A percentile compares a stretch with the other conserved stretches of the same genome.
phyloP scores from a whole-genome alignment of 2,797 vertebrate genomes.

The Sciaenops ocellatus region DNA sequence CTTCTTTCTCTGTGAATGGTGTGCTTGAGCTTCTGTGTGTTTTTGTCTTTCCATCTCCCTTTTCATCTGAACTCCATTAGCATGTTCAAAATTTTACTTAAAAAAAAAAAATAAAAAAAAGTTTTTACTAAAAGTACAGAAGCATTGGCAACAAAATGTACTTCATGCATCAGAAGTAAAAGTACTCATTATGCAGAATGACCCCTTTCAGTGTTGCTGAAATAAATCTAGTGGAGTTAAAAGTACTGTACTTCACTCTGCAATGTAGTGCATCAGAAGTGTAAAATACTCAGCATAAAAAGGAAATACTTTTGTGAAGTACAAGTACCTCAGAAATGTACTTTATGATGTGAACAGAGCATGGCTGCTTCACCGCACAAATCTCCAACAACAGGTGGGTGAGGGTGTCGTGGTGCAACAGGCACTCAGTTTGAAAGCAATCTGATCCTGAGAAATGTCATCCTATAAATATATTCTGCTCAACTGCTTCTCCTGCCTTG shows the following conservation, averaged over 20 bases:
- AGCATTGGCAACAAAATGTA: too few relatives aligned
- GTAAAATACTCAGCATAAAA: not conserved
- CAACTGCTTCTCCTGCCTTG: conserved; percentile 61
- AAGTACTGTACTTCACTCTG: not conserved
- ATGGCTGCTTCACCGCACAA: conserved; percentile 49
- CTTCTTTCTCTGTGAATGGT: not conserved
- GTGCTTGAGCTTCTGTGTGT: not conserved
- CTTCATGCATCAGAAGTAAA: too few relatives aligned
- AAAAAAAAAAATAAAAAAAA: too few relatives aligned
- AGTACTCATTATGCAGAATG: too few relatives aligned
- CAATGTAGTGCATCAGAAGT: not conserved
- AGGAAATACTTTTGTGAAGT: not conserved
- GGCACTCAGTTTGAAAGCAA: conserved; percentile 80
- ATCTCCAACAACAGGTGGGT: conserved; percentile 84
- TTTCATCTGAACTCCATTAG: too few relatives aligned
- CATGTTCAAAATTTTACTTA: too few relatives aligned
- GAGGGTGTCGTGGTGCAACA: conserved; percentile 66
- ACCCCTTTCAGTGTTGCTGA: not conserved
- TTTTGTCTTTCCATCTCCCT: not conserved
- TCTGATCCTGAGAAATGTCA: conserved; percentile 79
- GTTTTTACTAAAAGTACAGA: too few relatives aligned
- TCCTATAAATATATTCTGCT: conserved; percentile 88
- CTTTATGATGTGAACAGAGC: conserved; percentile 9
- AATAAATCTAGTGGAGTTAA: not conserved
- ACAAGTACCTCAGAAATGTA: not conserved